Percentiles rank a stretch among this genome's conserved stretches.
phyloP scores from a whole-genome alignment of 2,113 vertebrate genomes.

The Pheucticus melanocephalus region DNA sequence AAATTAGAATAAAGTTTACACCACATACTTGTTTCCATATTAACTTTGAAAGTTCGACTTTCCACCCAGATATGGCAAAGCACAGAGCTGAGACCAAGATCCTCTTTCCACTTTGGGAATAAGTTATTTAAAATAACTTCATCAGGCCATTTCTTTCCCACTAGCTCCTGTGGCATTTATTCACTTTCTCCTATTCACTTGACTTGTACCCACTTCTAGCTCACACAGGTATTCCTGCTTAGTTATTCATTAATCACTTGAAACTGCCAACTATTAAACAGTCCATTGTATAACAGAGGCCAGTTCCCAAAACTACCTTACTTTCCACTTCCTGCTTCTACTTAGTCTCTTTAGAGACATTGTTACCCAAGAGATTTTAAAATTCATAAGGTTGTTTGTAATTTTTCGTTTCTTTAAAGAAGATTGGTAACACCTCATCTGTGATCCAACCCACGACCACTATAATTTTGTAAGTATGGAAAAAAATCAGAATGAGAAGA shows the following conservation, averaged over 20 bases:
- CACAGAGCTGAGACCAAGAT: background rate
- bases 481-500: background rate
- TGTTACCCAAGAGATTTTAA: background rate
- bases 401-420: background rate
- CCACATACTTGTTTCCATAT: background rate
- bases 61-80: background rate
- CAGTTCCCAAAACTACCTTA: background rate
- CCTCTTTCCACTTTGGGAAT: background rate
- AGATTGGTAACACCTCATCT: background rate
- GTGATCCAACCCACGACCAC: background rate
- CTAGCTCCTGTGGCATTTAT: background rate
- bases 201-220: background rate
- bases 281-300: background rate
- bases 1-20: background rate
- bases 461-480: background rate
- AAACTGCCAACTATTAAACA: background rate
- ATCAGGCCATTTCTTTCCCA: background rate
- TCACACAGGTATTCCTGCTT: background rate
- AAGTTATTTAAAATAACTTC: background rate
- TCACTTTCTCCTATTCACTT: background rate
- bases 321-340: background rate
- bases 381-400: background rate
- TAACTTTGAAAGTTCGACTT: background rate
- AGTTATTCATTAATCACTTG: background rate
- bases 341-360: background rate